Evolutionary conservation across 2,888 invertebrate species (phyloP).

Genomic region (Cheilosia grossa): DNA sequence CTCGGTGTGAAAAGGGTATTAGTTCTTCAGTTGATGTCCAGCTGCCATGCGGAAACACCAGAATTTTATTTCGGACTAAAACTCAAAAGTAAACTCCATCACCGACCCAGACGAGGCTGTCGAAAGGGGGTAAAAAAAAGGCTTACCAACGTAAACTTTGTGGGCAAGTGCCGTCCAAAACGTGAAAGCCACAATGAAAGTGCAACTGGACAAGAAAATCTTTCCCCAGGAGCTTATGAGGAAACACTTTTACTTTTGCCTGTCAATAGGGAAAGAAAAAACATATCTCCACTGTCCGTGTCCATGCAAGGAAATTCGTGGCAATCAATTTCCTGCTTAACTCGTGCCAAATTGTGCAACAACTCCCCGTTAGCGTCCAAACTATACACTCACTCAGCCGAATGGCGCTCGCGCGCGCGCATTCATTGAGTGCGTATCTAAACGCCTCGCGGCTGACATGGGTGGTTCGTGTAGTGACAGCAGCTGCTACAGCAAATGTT

Average conservation of each 20-base stretch:
- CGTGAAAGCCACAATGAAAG: too few relatives aligned
- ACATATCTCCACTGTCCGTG: neutral
- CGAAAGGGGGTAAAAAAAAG: too few relatives aligned
- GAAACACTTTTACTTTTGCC: conserved; percentile 39
- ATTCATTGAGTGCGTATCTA: conserved; percentile 48
- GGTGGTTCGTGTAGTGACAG: conserved; percentile 54
- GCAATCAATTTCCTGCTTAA: conserved; percentile 50
- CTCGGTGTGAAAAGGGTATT: too few relatives aligned
- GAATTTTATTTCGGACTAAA: too few relatives aligned
- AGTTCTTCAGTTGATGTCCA: too few relatives aligned
- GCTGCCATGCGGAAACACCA: too few relatives aligned
- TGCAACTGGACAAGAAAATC: neutral
- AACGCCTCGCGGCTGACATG: conserved; percentile 61
- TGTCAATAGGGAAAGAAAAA: neutral
- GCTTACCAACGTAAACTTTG: too few relatives aligned
- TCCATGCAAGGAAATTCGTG: conserved; percentile 28
- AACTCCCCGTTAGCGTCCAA: conserved; percentile 15
- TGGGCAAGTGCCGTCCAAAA: too few relatives aligned
- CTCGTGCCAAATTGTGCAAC: conserved; percentile 57
- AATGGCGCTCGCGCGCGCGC: neutral
- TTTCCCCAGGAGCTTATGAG: neutral
- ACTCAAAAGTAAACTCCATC: too few relatives aligned
- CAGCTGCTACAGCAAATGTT: conserved; percentile 42
- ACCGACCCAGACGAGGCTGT: too few relatives aligned
- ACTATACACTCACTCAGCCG: too few relatives aligned